These are phyloP conservation scores for Tetramorium bicarinatum DNA, from an alignment of 2,888 invertebrate genomes.

Conservation along the genomic window DNA sequence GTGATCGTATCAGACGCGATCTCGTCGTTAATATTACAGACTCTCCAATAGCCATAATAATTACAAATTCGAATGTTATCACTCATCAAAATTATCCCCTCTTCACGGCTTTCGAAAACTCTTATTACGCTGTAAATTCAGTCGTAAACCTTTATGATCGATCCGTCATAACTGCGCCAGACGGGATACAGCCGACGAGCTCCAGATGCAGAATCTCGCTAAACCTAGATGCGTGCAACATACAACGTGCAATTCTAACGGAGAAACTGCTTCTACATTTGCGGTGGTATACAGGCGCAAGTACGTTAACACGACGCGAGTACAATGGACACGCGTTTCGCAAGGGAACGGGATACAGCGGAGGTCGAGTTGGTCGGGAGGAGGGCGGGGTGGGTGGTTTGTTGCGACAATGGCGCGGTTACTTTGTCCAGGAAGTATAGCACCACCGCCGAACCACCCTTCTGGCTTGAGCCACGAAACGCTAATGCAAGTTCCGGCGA, in stretches of 20 bases:
- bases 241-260: slow-evolving; percentile 44
- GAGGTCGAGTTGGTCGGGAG: slow-evolving; percentile 44
- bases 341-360: slow-evolving; percentile 48
- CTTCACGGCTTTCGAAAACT: neutral
- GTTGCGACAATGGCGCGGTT: slow-evolving; percentile 79
- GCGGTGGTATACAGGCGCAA: slow-evolving; percentile 68
- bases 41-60: slow-evolving; percentile 31
- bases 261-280: slow-evolving; percentile 51
- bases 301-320: slow-evolving; percentile 77
- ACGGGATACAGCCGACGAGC: neutral
- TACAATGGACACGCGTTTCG: slow-evolving; percentile 69
- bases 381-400: slow-evolving; percentile 67
- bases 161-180: neutral
- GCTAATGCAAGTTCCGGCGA: slow-evolving; percentile 79
- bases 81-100: slow-evolving; percentile 22
- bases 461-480: slow-evolving; percentile 67
- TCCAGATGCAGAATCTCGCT: slow-evolving; percentile 12
- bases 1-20: slow-evolving; percentile 39
- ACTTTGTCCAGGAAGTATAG: slow-evolving; percentile 80
- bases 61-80: slow-evolving; percentile 46
- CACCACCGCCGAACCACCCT: slow-evolving; percentile 63
- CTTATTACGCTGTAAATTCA: slow-evolving; percentile 12
- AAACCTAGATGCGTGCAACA: slow-evolving; percentile 25
- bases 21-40: slow-evolving; percentile 10
- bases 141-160: neutral